Base-by-base conservation (phyloP, 2,888 invertebrate species). In the Sinelater perroti region DNA sequence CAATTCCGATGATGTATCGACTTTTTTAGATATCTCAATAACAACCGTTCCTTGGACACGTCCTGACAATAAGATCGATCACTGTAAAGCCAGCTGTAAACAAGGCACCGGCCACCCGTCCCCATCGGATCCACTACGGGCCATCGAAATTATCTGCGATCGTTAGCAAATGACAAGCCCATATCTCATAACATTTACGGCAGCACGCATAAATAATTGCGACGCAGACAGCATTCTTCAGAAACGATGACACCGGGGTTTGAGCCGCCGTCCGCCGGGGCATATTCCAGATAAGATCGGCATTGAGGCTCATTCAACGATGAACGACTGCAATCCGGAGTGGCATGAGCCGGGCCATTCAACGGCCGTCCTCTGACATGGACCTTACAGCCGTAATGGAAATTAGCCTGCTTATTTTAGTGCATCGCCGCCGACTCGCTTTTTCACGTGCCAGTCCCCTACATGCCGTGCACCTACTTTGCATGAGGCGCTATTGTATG, bases 271-370 rank as follows among this genome's bases (percentile, higher is more conserved):
- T 49, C 60, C 62, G 63, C 60, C 60, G 64, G 60, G 64, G 59
- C 62, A 63, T 64, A 66, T 66, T 64, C 62, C 60, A 60, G 68
- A 68, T 68, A 68, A 67, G 64, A 68, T 68, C 68, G 59, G 58
- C 56, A 65, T 66, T 66, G 64, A 65, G 60, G 63, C 47, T 2
- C 66, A 67, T 68, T 68, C 67, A 65, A 59, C 62, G 67, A 67
- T 67, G 68, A 67, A 62, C 64, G 66, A 67, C 66, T 68, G 66
- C 61, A 56, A 54, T 31, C 28, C 11, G 31, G 47, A 47, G 56
- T 60, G 66, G 60, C 64, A 62, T 67, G 67, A 66, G 65, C 66
- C 62, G 61, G 42, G 56, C 63, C 66, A 68, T 68, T 68, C 66
- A 65, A 59, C 55, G 33, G 62, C 60, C 59, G 62, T 53, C 42